These are phyloP conservation scores for Ellobius talpinus DNA, from an alignment of 2,113 vertebrate genomes.

Conservation along the genomic window DNA sequence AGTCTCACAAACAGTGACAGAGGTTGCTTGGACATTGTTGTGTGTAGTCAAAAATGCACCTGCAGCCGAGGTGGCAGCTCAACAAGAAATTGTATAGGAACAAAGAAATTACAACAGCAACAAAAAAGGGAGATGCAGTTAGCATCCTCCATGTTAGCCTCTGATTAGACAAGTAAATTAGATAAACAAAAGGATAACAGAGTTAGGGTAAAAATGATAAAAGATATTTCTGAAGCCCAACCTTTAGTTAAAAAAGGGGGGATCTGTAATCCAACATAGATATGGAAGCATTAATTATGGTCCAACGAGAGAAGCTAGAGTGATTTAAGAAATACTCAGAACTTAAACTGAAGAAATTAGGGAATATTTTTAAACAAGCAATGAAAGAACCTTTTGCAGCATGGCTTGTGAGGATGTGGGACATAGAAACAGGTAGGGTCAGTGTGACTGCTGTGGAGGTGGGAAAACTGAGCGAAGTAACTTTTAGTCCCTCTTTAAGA, in stretches of 20 bases:
- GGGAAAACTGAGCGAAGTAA: neutral
- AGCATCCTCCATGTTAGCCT: neutral
- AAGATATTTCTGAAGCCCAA: neutral
- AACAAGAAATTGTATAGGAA: neutral
- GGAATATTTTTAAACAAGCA: neutral
- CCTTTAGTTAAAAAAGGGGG: neutral
- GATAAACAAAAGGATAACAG: neutral
- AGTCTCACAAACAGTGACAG: neutral
- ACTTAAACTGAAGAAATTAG: neutral
- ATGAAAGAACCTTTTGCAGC: neutral
- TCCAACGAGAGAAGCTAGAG: neutral
- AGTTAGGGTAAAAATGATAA: neutral
- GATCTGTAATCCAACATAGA: neutral
- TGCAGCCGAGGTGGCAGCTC: neutral
- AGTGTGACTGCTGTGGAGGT: neutral
- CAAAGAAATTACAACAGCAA: neutral
- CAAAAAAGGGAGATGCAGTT: too few species aligned
- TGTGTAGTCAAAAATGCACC: too few species aligned
- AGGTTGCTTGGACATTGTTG: too few species aligned
- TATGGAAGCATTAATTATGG: neutral
- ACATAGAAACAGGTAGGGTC: neutral
- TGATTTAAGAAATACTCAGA: neutral
- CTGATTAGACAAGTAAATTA: neutral
- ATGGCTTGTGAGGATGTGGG: neutral
- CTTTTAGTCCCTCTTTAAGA: neutral